Percentiles rank a stretch among this genome's conserved stretches.
These are phyloP conservation scores for Boloria selene DNA, from an alignment of 2,888 invertebrate genomes.

Conservation along the genomic window DNA sequence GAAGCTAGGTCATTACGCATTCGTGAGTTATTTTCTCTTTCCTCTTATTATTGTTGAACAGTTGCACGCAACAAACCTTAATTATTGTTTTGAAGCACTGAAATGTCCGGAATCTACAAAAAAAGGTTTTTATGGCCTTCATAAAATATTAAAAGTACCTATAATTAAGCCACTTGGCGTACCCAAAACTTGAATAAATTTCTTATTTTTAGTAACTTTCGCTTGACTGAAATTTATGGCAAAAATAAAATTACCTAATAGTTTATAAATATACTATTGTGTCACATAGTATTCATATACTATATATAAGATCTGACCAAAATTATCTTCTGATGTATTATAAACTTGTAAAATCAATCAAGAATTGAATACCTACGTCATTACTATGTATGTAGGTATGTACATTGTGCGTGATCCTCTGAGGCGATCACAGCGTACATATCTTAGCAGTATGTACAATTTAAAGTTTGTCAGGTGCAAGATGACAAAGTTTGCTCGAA, in stretches of 20 bases:
- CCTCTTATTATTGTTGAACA: constrained; percentile 25
- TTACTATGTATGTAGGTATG: too few species aligned
- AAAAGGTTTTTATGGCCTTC: constrained; percentile 24
- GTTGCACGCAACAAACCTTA: constrained; percentile 36
- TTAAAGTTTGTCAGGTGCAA: constrained; percentile 61
- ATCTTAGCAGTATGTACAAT: constrained; percentile 47
- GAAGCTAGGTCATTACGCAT: constrained; percentile 39
- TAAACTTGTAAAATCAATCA: too few species aligned
- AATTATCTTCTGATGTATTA: too few species aligned
- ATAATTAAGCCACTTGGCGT: constrained; percentile 17
- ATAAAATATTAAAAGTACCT: constrained; percentile 20
- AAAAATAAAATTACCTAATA: too few species aligned
- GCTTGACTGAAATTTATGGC: too few species aligned
- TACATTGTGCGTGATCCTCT: constrained; percentile 5
- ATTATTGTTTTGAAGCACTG: constrained; percentile 32
- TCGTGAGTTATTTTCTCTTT: constrained; percentile 33
- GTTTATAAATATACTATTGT: too few species aligned
- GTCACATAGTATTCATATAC: too few species aligned
- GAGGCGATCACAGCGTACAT: constrained; percentile 41
- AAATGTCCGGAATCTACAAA: constrained; percentile 24
- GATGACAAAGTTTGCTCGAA: constrained; percentile 53
- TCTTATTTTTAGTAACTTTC: not conserved
- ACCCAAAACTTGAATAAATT: constrained; percentile 9
- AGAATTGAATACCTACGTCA: too few species aligned
- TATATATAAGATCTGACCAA: too few species aligned